phyloP scores from a whole-genome alignment of 2,797 vertebrate species.

The Anisognathus igniventris region DNA sequence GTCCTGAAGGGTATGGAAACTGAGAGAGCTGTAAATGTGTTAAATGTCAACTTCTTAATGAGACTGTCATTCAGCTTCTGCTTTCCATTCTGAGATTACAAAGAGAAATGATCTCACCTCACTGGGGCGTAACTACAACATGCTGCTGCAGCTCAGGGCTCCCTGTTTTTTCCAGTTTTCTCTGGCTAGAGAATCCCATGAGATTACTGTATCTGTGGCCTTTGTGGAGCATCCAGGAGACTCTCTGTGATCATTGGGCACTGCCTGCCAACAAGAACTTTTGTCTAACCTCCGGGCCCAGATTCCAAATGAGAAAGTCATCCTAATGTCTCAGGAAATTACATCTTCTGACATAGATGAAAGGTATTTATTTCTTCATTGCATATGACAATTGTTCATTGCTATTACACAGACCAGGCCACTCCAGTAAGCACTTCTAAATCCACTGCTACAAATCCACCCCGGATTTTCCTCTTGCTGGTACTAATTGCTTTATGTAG shows the following conservation, averaged over 20 bases:
- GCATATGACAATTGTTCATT: not conserved
- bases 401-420: not conserved
- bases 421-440: not conserved
- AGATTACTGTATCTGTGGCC: not conserved
- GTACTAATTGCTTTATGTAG: not conserved
- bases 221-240: not conserved
- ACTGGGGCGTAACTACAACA: not conserved
- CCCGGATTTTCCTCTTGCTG: not conserved
- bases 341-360: not conserved
- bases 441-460: not conserved
- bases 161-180: not conserved
- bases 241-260: not conserved
- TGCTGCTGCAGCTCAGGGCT: conserved; percentile 27
- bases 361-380: not conserved
- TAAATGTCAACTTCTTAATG: not conserved
- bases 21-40: not conserved
- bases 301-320: not conserved
- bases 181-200: not conserved
- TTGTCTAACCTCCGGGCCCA: not conserved
- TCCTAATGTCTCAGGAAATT: not conserved
- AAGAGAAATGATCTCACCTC: conserved; percentile 28
- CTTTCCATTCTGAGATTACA: not conserved
- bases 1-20: not conserved
- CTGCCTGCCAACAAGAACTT: not conserved
- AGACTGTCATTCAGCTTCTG: not conserved